Base-by-base conservation (phyloP, 92 coral and sea anemone genomes). In the Virgularia gustaviana region DNA sequence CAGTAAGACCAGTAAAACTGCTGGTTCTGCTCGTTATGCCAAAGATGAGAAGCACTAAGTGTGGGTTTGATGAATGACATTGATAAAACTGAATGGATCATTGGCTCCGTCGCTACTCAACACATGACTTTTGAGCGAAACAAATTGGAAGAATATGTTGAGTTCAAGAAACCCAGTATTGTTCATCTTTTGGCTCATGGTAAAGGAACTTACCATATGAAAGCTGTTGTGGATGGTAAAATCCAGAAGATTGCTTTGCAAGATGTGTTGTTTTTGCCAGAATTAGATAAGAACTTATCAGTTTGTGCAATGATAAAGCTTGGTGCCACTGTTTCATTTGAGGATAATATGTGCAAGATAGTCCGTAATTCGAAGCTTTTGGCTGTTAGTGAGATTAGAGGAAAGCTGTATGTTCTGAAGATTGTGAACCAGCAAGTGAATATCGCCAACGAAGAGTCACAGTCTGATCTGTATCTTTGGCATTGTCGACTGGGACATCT, bases 371-470 rank as follows among this genome's bases (percentile, higher is more conserved):
- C 72, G 49, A 22, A 20, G 72, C 49, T 65, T 11, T 65, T 65
- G 56, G 72, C 72, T 65, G 54, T 39, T 65, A 57, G 72, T 41
- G 72, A 65, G 33, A 65, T 65, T 16, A 20, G 11, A 25, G 72
- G 56, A n/a, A 65, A 65, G 29, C 72, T 65, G 28, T 65, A 65
- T 41, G 24, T 65, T 52, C 47, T 65, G 72, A 65, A 65, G n/a
- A 13, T 65, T 65, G 72, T 43, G 30, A 41, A 41, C 18, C 36
- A 65, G 54, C 32, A 63, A 63, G 47, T 63, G 52, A 36, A 37
- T 35, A 20, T 63, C 9, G 71, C 71, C 39, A 63, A 36, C 19
- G 51, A 65, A n/a, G 72, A 38, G 11, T 39, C 72, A 16, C n/a
- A n/a, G n/a, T n/a, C n/a, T n/a, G 23, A 65, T 65, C 49, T 65